phyloP scores from a whole-genome alignment of 1,140 invertebrate species.

The Rhizoglyphus robini region DNA sequence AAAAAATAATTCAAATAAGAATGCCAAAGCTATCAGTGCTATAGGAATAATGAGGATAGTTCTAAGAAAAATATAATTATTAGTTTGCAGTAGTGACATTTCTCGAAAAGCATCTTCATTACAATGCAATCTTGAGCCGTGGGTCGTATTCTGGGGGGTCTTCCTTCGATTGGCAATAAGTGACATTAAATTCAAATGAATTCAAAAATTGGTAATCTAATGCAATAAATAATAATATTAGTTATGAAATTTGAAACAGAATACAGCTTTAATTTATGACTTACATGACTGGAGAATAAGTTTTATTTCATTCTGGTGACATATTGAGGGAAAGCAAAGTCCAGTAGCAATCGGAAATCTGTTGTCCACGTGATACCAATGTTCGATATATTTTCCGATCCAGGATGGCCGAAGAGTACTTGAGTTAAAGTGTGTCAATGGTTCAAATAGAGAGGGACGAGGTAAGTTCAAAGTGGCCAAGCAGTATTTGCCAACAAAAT shows the following conservation, averaged over 20 bases:
- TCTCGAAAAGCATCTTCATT: not conserved
- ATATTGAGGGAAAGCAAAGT: slow-evolving; percentile 16
- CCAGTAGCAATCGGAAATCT: not conserved
- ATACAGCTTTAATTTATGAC: not conserved
- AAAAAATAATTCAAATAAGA: not conserved
- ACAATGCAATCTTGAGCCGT: not conserved
- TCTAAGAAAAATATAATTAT: not conserved
- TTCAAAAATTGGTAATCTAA: not conserved
- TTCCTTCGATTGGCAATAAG: not conserved
- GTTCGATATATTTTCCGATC: not conserved
- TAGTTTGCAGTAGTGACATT: not conserved
- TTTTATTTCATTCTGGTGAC: slow-evolving; percentile 5
- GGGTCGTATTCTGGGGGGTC: not conserved
- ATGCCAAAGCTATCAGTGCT: not conserved
- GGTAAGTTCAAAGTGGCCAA: slow-evolving; percentile 9
- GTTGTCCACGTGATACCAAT: not conserved
- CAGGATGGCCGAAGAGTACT: not conserved
- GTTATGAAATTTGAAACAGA: too few species aligned
- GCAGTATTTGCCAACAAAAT: slow-evolving; percentile 22
- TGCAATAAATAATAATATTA: not conserved
- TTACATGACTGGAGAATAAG: not conserved
- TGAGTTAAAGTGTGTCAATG: not conserved
- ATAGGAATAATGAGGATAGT: not conserved
- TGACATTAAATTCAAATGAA: not conserved
- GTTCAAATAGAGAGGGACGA: not conserved